These are phyloP conservation scores for Callipepla californica DNA, from an alignment of 2,113 vertebrate species.

Conservation along the genomic window DNA sequence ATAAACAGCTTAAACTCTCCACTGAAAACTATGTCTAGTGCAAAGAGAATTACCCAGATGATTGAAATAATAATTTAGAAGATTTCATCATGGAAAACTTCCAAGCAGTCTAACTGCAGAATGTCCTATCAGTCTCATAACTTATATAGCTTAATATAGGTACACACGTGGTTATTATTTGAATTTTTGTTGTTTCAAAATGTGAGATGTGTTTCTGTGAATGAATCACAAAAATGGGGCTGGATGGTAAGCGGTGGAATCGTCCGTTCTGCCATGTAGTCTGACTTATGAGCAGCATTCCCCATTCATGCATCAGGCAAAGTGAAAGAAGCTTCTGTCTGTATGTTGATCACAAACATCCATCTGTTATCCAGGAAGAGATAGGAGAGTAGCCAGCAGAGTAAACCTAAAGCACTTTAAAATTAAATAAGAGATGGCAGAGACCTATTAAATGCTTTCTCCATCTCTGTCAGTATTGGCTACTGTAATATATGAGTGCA, in stretches of 20 bases:
- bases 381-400: not conserved
- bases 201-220: slow-evolving; percentile 22
- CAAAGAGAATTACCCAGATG: slow-evolving; percentile 8
- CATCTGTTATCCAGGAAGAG: slow-evolving; percentile 5
- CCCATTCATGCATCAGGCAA: not conserved
- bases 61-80: slow-evolving; percentile 13
- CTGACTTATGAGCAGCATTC: not conserved
- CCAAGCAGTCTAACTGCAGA: not conserved
- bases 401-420: slow-evolving; percentile 16
- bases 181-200: slow-evolving; percentile 4
- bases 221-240: not conserved
- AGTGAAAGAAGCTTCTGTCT: slow-evolving; percentile 7
- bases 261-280: not conserved
- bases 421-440: not conserved
- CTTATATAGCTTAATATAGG: not conserved
- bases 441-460: not conserved
- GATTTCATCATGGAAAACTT: slow-evolving; percentile 1
- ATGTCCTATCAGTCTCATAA: not conserved
- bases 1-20: not conserved
- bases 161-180: not conserved
- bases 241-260: slow-evolving; percentile 7
- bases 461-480: not conserved
- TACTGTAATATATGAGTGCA: not conserved
- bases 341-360: slow-evolving; percentile 9
- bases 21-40: not conserved